Base-by-base conservation (phyloP, 2,797 vertebrate species). In the Sebastes taczanowskii region DNA sequence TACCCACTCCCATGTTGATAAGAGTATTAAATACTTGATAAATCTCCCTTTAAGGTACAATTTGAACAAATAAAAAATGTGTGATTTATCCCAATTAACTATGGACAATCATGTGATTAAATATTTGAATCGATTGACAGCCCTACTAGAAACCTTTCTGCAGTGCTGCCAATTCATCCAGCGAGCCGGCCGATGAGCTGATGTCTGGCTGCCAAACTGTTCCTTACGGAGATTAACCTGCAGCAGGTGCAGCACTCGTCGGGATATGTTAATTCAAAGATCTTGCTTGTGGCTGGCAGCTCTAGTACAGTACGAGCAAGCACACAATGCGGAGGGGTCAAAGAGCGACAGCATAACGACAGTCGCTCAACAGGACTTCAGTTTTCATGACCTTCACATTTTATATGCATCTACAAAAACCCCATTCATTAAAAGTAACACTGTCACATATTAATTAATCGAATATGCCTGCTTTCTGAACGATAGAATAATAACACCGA, bases 221-320 rank as follows among this genome's bases (percentile, higher is more conserved):
- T 70, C 32, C 35, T 38, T 42, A 6, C 73, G 29, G 66, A 80
- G 63, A 72, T 84, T 70, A 78, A 83, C 79, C 86, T 62, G 3
- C 78, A 84, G 86, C 82, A 86, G 79, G 69, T 58, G 74, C 78
- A 60, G 60, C 55, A 16, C 69, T 83, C 78, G 59, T 69, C 70
- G 65, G 67, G 67, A 73, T 56, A 56, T 74, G 68, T 74, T 70
- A 42, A 76, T 63, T 20, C 60, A 52, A 42, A 38, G 42, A 66
- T 27, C 20, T 27, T 3, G 61, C 29, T 53, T 49, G 23, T 49
- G 55, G 69, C 66, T 42, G 61, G 42, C 62, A 60, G 65, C 60
- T 62, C 49, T 2, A 11, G 9, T 49, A 20, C 46, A 56, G 11
- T 60, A 25, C 11, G 58, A 65, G n/a, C 59, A 29, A 14, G 30